Percentiles rank a stretch among this genome's conserved stretches.
Evolutionary conservation across 2,797 vertebrate genomes (phyloP).

Genomic region (Eulemur coronatus): DNA sequence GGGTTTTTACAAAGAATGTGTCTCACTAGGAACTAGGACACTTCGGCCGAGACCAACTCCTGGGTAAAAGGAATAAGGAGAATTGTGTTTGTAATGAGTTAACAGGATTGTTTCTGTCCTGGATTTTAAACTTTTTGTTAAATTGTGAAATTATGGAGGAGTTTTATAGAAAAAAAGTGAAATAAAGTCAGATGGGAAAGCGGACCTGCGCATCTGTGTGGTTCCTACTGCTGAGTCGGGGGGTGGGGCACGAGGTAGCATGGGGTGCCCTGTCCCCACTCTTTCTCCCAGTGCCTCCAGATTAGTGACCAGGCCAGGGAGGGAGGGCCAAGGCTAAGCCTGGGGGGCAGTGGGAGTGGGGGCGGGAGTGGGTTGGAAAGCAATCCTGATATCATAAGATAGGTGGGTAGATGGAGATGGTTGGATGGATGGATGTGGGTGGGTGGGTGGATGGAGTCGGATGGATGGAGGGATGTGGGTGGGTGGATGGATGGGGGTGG

Average conservation of each 20-base stretch:
- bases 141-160: slow-evolving; percentile 89
- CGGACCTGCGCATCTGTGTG: neutral
- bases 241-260: rapidly evolving
- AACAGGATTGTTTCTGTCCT: slow-evolving; percentile 85
- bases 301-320: neutral
- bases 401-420: neutral
- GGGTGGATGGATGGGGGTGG: rapidly evolving
- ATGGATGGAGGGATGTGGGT: neutral
- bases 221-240: neutral
- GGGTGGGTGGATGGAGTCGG: neutral
- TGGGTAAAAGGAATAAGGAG: slow-evolving; percentile 65
- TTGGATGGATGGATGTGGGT: neutral
- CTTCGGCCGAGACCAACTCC: slow-evolving; percentile 78
- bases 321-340: neutral
- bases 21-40: slow-evolving; percentile 78
- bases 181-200: slow-evolving; percentile 87
- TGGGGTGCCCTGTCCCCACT: neutral
- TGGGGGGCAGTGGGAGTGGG: neutral
- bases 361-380: neutral
- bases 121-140: slow-evolving; percentile 88
- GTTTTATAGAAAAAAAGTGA: slow-evolving; percentile 88
- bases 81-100: slow-evolving; percentile 84
- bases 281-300: neutral
- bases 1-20: slow-evolving; percentile 79
- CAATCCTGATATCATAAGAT: neutral